These are phyloP conservation scores for Coregonus suidteri DNA, from an alignment of 2,797 vertebrate genomes.

Conservation along the genomic window DNA sequence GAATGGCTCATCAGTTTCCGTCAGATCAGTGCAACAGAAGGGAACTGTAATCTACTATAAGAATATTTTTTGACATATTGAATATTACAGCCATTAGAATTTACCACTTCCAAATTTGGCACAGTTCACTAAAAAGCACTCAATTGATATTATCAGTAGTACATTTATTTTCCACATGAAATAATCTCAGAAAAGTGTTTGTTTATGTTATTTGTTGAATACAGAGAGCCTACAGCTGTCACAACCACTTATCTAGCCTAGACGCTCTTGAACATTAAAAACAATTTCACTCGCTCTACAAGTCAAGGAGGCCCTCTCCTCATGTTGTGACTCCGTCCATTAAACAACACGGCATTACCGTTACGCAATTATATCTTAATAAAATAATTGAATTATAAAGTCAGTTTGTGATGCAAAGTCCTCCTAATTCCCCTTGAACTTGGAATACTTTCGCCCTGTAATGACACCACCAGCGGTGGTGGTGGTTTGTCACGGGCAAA, in stretches of 20 bases:
- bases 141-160: not conserved
- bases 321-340: conserved; percentile 17
- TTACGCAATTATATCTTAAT: conserved; percentile 33
- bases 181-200: not conserved
- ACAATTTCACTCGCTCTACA: not conserved
- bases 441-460: conserved; percentile 27
- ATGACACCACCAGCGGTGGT: not conserved
- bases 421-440: conserved; percentile 41
- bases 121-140: not conserved
- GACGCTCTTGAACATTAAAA: not conserved
- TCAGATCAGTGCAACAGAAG: conserved; percentile 43
- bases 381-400: conserved; percentile 43
- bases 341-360: conserved; percentile 14
- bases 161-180: not conserved
- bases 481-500: conserved; percentile 34
- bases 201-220: not conserved
- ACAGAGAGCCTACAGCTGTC: conserved; percentile 9
- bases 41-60: not conserved
- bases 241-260: not conserved
- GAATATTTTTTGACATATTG: conserved; percentile 18
- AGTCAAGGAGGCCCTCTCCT: not conserved
- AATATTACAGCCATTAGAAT: conserved; percentile 22
- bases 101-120: not conserved
- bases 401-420: conserved; percentile 31
- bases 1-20: conserved; percentile 44